Evolutionary conservation across 2,797 vertebrate genomes (phyloP).

Genomic region (Crenichthys baileyi): DNA sequence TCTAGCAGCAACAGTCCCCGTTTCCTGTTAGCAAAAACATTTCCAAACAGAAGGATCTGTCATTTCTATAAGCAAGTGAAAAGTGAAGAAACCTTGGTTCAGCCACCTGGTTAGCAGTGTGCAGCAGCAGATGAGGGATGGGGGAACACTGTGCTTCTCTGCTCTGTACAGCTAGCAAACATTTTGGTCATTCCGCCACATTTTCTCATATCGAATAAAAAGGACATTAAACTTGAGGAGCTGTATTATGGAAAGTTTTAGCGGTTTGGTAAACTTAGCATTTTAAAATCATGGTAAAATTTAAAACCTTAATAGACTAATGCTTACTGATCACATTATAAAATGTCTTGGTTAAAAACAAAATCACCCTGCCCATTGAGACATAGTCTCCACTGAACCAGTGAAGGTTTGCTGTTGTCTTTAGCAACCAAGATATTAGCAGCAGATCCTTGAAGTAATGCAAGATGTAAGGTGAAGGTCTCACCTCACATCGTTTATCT

Average conservation of each 20-base stretch:
- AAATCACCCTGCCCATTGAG: neutral
- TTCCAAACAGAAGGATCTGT: too few species aligned
- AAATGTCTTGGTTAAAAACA: neutral
- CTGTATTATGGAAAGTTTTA: too few species aligned
- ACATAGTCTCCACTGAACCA: neutral
- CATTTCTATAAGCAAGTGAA: too few species aligned
- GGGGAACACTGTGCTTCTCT: too few species aligned
- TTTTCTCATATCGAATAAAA: neutral
- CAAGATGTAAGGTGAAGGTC: neutral
- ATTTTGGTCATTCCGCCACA: neutral
- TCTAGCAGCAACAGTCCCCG: too few species aligned
- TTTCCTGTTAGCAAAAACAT: too few species aligned
- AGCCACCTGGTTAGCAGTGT: too few species aligned
- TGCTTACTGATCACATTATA: slow-evolving; percentile 1
- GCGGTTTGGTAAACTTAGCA: too few species aligned
- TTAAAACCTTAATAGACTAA: neutral
- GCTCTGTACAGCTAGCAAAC: neutral
- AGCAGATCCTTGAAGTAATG: neutral
- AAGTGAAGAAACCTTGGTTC: too few species aligned
- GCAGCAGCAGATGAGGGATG: too few species aligned
- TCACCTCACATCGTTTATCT: neutral
- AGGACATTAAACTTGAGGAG: neutral
- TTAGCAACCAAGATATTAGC: neutral
- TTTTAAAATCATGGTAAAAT: neutral
- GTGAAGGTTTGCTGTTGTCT: neutral